Evolutionary conservation across 2,797 vertebrate genomes (phyloP).

Genomic region (Apodemus agrarius): DNA sequence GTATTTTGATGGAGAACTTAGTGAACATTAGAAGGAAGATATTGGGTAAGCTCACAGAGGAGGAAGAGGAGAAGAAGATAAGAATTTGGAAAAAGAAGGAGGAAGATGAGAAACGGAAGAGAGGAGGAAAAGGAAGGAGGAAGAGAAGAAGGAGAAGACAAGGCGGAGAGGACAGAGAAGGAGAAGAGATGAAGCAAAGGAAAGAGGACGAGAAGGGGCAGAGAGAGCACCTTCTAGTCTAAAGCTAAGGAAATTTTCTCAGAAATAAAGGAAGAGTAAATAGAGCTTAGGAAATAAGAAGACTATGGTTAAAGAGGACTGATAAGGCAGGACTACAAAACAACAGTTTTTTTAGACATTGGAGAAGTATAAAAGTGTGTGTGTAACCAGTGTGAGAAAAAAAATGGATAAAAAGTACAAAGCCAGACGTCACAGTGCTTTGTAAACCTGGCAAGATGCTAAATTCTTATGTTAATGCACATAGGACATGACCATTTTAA

Average conservation of each 20-base stretch:
- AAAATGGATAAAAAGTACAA: not conserved
- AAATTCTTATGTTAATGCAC: not conserved
- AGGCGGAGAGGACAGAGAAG: no score
- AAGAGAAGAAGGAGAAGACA: not conserved
- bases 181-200: accelerated
- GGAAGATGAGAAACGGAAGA: no score
- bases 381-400: not conserved
- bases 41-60: not conserved
- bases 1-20: not conserved
- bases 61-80: not conserved
- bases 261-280: not conserved
- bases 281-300: not conserved
- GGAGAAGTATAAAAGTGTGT: not conserved
- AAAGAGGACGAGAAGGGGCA: not conserved
- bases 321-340: not conserved
- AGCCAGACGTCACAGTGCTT: not conserved
- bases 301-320: not conserved
- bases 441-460: not conserved
- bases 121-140: not conserved
- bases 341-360: not conserved
- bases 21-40: not conserved
- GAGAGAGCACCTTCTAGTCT: not conserved
- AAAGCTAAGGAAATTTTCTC: not conserved
- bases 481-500: not conserved
- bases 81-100: no score